Evolutionary conservation across 2,888 invertebrate genomes (phyloP).

Genomic region (Lepetodrilus schrolli): DNA sequence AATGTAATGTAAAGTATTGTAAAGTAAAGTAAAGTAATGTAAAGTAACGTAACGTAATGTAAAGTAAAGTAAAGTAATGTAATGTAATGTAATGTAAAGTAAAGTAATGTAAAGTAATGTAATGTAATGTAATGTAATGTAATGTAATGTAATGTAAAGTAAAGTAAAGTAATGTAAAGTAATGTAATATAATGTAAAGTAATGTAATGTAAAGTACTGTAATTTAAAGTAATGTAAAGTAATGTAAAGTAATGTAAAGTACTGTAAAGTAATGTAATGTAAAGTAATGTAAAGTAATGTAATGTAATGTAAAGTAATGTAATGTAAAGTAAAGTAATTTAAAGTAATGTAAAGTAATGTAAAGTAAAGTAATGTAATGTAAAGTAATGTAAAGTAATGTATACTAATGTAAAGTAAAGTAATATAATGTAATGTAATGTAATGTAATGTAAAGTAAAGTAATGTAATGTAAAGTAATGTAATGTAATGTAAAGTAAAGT

Average conservation of each 20-base stretch:
- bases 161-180: conserved; percentile 30
- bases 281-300: conserved; percentile 21
- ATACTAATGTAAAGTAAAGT: background rate
- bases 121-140: conserved; percentile 27
- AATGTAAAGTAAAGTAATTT: background rate
- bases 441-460: conserved; percentile 23
- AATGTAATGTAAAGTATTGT: conserved; percentile 22
- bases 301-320: conserved; percentile 8
- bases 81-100: conserved; percentile 6
- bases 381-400: background rate
- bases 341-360: background rate
- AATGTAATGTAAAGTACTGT: conserved; percentile 31
- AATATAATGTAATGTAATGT: conserved; percentile 24
- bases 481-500: background rate
- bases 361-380: conserved; percentile 13
- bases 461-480: conserved; percentile 20
- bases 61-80: conserved; percentile 9
- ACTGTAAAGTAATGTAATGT: conserved; percentile 26
- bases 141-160: conserved; percentile 24
- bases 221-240: conserved; percentile 29
- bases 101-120: conserved; percentile 15
- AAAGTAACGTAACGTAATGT: background rate
- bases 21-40: conserved; percentile 20
- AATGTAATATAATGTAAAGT: conserved; percentile 31
- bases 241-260: conserved; percentile 17